Base-by-base conservation (phyloP, 1,140 invertebrate genomes). In the Microplitis demolitor region DNA sequence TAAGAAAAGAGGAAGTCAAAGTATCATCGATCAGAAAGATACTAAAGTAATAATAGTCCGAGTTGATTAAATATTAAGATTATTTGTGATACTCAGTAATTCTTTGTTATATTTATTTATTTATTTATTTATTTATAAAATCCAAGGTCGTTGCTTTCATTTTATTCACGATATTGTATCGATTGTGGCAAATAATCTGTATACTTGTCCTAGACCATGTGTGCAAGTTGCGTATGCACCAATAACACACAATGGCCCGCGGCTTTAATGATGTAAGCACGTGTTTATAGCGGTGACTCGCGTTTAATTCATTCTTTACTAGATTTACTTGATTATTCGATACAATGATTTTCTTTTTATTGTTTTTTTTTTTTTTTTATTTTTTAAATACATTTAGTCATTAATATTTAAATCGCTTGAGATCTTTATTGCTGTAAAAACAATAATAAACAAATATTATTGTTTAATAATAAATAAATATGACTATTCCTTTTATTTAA, bases 231-330 rank as follows among this genome's bases (percentile, higher is more conserved):
- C 53, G 50, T 72, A 56, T 61, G 64, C 56, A 60, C 37, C 61
- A 72, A 67, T 72, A 72, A 72, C 39, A 74, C 69, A 74, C 73
- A 61, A 77, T 76, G 60, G 54, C 67, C 54, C 60, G 73, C 60
- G 61, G 64, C 66, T 61, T 35, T 24, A 79, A 64, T 82, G 81
- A 82, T 81, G 78, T 81, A 81, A 82, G 79, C 78, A 78, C 72
- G 63, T 64, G 79, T 82, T 80, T 81, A 82, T 81, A 82, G 81
- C 79, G 75, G 77, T 82, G 81, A 82, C 79, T 67, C 63, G 50
- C 39, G 33, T 53, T 74, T 45, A 72, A 58, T 54, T 66, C 60
- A 33, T 64, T 66, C 35, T 60, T 64, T 39, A 69, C 54, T 16
- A 37, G 39, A 69, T 53, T 34, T 31, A 14, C 14, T 50, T 33